Base-by-base conservation (phyloP, 2,888 invertebrate species). In the Gisinianus flammeolus region DNA sequence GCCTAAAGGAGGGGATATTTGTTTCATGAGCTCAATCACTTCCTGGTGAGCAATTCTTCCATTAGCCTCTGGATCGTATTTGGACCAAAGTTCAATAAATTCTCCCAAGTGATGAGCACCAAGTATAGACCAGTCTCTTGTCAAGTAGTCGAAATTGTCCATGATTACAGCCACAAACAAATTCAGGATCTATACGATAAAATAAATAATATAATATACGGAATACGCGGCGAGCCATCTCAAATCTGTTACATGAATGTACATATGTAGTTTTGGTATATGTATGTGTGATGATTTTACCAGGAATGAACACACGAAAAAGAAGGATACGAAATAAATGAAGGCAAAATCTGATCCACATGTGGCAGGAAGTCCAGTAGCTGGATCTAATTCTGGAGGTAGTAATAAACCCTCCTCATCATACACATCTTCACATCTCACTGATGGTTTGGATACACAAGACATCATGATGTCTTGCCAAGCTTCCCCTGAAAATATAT, bases 101-200 rank as follows among this genome's bases (percentile, higher is more conserved):
- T 91, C 91, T 81, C 91, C 91, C 75, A 91, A 86, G 86, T 91
- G 91, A 86, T 91, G 91, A 1, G 91, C 90, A 1, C 91, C 91
- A n/a, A 91, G 87, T 84, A 91, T 91, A 22, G 90, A 90, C 91
- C 91, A 91, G 86, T 91, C 91, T 79, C 91, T 86, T 6, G 91
- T 91, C 81, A 91, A 86, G 85, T 91, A 91, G 86, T 91, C 91
- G 86, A 91, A 91, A 86, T 91, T 91, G 86, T 91, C 91, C 90
- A 90, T 90, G 83, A 90, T 90, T 85, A 91, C 91, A 84, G 91
- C 91, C 74, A 91, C 90, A 86, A 91, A 91, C 84, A 91, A 86
- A 86, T 91, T 91, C 85, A 90, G 89, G 81, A 90, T 89, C 89
- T 89, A 84, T 62, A 85, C 85, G 16, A 44, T 26, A 26, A 70